Evolutionary conservation across 2,113 vertebrate genomes (phyloP).

Genomic region (Notarius lentiginosus): DNA sequence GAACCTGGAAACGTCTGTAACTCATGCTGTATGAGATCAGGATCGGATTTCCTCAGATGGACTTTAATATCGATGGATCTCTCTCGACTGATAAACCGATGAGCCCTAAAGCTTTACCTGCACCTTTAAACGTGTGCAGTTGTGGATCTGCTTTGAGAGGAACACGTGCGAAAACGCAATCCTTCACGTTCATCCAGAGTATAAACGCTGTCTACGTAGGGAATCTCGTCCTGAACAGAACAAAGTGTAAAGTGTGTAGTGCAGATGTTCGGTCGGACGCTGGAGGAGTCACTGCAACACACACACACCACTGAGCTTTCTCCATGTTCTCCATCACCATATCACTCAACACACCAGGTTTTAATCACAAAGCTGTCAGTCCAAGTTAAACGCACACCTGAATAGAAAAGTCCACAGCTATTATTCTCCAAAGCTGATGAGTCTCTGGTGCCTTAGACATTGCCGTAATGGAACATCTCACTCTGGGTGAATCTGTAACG

Average conservation of each 20-base stretch:
- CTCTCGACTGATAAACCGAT: too few relatives aligned
- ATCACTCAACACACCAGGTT: neutral
- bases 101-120: too few relatives aligned
- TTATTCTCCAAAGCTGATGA: constrained; percentile 81
- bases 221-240: neutral
- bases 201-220: neutral
- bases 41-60: too few relatives aligned
- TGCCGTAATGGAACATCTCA: neutral
- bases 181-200: neutral
- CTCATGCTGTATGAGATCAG: too few relatives aligned
- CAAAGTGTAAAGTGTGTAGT: neutral
- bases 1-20: too few relatives aligned
- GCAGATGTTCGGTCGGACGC: neutral
- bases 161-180: neutral
- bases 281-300: neutral
- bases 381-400: constrained; percentile 65
- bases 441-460: constrained; percentile 84
- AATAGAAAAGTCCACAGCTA: constrained; percentile 64
- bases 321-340: neutral
- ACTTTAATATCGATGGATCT: too few relatives aligned
- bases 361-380: too few relatives aligned
- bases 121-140: too few relatives aligned
- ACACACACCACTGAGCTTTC: neutral
- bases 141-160: neutral
- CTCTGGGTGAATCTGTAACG: constrained; percentile 44